Percentiles rank a stretch among this genome's conserved stretches.
phyloP scores from a whole-genome alignment of 1,140 invertebrate genomes.

The Lepeophtheirus salmonis region DNA sequence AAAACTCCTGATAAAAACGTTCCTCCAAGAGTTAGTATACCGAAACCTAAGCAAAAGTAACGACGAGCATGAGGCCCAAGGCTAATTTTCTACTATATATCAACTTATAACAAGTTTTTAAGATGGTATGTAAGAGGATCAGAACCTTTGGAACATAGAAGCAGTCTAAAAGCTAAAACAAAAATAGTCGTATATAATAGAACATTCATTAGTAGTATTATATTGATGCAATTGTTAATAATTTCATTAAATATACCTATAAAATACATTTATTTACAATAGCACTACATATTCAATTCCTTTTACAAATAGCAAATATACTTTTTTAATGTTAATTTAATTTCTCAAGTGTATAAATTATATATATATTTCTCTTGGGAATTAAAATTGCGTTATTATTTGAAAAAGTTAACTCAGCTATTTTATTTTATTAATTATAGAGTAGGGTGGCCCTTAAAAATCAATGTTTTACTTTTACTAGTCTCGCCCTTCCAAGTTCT shows the following conservation, averaged over 20 bases:
- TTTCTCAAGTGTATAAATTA: too few species aligned
- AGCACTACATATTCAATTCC: too few species aligned
- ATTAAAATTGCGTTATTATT: too few species aligned
- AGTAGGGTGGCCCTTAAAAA: too few species aligned
- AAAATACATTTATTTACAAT: too few species aligned
- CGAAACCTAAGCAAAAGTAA: conserved; percentile 65
- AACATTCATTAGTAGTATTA: conserved; percentile 4
- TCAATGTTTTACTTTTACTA: too few species aligned
- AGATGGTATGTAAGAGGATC: conserved; percentile 45
- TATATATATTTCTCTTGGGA: too few species aligned
- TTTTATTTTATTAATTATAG: too few species aligned
- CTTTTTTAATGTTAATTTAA: too few species aligned
- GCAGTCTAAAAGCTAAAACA: conserved; percentile 59
- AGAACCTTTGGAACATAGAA: conserved; percentile 64
- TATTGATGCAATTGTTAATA: background rate
- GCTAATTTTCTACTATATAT: conserved; percentile 59
- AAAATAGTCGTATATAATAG: background rate
- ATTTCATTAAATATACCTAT: background rate
- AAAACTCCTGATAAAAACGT: conserved; percentile 58
- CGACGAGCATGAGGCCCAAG: conserved; percentile 57
- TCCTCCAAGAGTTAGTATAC: conserved; percentile 60
- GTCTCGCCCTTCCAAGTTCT: too few species aligned
- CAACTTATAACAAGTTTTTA: conserved; percentile 44
- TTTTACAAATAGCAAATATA: too few species aligned
- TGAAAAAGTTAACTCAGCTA: too few species aligned